Evolutionary conservation across 2,888 invertebrate species (phyloP).

Genomic region (Eristalinus sepulchralis): DNA sequence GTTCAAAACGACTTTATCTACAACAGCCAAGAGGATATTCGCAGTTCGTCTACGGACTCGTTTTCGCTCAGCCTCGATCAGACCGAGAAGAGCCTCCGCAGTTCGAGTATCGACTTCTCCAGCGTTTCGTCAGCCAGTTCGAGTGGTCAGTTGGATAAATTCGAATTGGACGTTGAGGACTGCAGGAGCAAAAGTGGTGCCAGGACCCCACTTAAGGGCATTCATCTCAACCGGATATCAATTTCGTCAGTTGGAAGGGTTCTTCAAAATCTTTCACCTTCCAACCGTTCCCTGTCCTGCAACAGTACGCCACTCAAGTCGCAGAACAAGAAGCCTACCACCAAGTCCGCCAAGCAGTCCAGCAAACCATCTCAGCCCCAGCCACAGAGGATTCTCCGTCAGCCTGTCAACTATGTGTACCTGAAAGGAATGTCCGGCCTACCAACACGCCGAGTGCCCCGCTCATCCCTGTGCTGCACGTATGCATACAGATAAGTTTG

Average conservation of each 20-base stretch:
- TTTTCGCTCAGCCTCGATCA: slow-evolving; percentile 78
- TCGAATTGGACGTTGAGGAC: slow-evolving; percentile 58
- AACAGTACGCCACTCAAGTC: slow-evolving; percentile 81
- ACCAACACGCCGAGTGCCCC: slow-evolving; percentile 90
- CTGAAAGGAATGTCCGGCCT: slow-evolving; percentile 90
- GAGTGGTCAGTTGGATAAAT: slow-evolving; percentile 78
- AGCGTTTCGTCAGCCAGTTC: slow-evolving; percentile 84
- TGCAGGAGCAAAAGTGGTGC: slow-evolving; percentile 78
- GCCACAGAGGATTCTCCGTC: slow-evolving; percentile 88
- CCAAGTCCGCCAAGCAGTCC: slow-evolving; percentile 32
- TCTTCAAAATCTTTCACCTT: slow-evolving; percentile 85
- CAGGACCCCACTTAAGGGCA: slow-evolving; percentile 74
- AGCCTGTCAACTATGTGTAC: slow-evolving; percentile 90
- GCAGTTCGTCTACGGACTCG: slow-evolving; percentile 80
- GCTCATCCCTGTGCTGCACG: slow-evolving; percentile 81
- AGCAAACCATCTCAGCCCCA: slow-evolving; percentile 46
- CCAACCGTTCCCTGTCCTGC: slow-evolving; percentile 84
- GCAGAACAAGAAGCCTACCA: slow-evolving; percentile 47
- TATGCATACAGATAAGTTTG: slow-evolving; percentile 77
- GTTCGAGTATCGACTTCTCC: slow-evolving; percentile 77
- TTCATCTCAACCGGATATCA: slow-evolving; percentile 80
- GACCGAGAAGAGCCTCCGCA: slow-evolving; percentile 73
- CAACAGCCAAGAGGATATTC: slow-evolving; percentile 82
- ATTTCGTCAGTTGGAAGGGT: slow-evolving; percentile 84
- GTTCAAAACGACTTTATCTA: slow-evolving; percentile 75